Conservation (phyloP, 2,888 invertebrate genomes). For the Acleris laterana region DNA sequence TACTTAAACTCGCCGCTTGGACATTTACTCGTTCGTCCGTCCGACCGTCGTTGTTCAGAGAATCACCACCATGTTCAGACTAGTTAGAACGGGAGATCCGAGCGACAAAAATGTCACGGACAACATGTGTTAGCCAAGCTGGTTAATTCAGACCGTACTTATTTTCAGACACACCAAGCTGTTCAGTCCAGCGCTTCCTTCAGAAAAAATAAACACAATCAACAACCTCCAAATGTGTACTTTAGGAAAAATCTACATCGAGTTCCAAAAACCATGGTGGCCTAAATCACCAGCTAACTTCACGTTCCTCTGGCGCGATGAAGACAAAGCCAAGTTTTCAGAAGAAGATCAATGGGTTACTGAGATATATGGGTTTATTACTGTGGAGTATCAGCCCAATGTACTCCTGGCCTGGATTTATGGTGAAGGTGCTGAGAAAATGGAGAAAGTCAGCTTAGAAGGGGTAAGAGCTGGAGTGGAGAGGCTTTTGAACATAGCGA, state of each 20-base stretch:
- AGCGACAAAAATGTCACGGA: no score
- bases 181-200: conserved; percentile 85
- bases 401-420: conserved; percentile 87
- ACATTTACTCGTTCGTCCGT: no score
- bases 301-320: conserved; percentile 83
- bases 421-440: conserved; percentile 84
- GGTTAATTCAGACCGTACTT: no score
- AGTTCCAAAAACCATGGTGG: conserved; percentile 88
- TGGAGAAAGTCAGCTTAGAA: conserved; percentile 84
- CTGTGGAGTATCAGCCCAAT: conserved; percentile 85
- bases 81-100: no score
- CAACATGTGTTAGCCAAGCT: no score
- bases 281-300: conserved; percentile 73
- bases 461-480: conserved; percentile 82
- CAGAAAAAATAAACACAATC: conserved; percentile 82
- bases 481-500: conserved; percentile 81
- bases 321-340: conserved; percentile 77
- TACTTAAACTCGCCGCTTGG: no score
- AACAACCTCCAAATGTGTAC: conserved; percentile 86
- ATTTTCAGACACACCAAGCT: conserved; percentile 71
- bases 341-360: conserved; percentile 83
- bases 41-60: no score
- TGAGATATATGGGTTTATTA: conserved; percentile 85
- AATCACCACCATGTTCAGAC: no score
- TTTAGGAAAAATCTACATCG: conserved; percentile 88